Percentiles rank a stretch among this genome's conserved stretches.
These are phyloP conservation scores for Solea senegalensis DNA, from an alignment of 2,113 vertebrate species.

Conservation along the genomic window DNA sequence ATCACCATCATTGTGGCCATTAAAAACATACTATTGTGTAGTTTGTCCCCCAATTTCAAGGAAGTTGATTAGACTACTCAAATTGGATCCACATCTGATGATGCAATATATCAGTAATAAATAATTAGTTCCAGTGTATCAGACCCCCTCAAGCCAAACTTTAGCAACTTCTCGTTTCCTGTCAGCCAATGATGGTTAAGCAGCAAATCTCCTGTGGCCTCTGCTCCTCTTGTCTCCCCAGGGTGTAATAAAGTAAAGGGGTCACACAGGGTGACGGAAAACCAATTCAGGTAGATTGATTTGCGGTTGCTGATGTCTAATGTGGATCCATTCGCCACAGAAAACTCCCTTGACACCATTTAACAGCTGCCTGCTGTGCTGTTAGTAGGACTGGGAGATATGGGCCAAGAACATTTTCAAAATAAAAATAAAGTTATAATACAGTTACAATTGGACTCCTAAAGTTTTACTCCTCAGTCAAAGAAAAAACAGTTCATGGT, in stretches of 20 bases:
- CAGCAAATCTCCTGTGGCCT: conserved; percentile 35
- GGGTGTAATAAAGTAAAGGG: conserved; percentile 29
- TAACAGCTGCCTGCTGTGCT: conserved; percentile 19
- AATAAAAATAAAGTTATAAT: too few relatives aligned
- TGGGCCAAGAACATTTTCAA: too few relatives aligned
- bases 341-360: not conserved
- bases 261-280: conserved; percentile 33
- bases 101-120: not conserved
- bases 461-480: too few relatives aligned
- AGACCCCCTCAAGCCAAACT: conserved; percentile 11
- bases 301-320: conserved; percentile 10
- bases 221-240: conserved; percentile 11
- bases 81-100: not conserved
- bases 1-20: too few relatives aligned
- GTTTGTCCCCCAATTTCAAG: too few relatives aligned
- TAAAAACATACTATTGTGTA: too few relatives aligned
- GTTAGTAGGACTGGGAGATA: not conserved
- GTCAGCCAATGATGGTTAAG: conserved; percentile 22
- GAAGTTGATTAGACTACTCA: too few relatives aligned
- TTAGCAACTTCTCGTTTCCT: conserved; percentile 20
- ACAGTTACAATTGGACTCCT: too few relatives aligned
- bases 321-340: not conserved
- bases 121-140: not conserved
- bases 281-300: conserved; percentile 44
- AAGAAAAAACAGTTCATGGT: too few relatives aligned